Evolutionary conservation across 2,797 vertebrate species (phyloP).

Genomic region (Neosilurus mollespiculum): DNA sequence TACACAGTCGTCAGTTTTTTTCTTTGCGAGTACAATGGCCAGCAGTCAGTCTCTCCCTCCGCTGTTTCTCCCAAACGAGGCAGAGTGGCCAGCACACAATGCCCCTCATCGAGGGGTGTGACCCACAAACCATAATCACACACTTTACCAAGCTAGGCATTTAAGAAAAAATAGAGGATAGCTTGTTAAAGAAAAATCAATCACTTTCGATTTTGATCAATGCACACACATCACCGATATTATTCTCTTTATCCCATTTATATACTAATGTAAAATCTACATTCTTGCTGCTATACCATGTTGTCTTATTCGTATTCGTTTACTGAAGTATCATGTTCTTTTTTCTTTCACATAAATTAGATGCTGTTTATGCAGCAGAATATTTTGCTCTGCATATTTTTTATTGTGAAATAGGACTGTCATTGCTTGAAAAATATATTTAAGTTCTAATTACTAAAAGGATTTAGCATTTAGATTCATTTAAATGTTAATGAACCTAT

Average conservation of each 20-base stretch:
- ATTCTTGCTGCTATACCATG: not conserved
- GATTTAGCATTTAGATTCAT: not conserved
- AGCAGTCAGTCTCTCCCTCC: slow-evolving; percentile 60
- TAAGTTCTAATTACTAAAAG: not conserved
- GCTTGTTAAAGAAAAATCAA: slow-evolving; percentile 58
- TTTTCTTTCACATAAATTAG: not conserved
- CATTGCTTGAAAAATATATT: not conserved
- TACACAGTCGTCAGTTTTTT: slow-evolving; percentile 76
- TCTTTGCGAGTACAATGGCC: slow-evolving; percentile 68
- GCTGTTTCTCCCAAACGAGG: slow-evolving; percentile 58
- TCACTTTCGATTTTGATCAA: slow-evolving; percentile 29
- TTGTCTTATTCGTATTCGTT: not conserved
- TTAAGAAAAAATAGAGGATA: slow-evolving; percentile 60
- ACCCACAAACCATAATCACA: slow-evolving; percentile 74
- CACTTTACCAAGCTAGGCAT: slow-evolving; percentile 66
- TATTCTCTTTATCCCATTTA: no score
- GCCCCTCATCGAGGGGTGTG: slow-evolving; percentile 68
- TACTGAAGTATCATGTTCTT: not conserved
- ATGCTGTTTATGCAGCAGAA: not conserved
- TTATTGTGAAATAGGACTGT: not conserved
- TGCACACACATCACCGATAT: not conserved
- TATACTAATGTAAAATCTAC: not conserved
- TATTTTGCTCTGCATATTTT: not conserved
- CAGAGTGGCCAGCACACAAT: slow-evolving; percentile 72
- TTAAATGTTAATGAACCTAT: not conserved